Base-by-base conservation (phyloP, 2,113 vertebrate genomes). In the Nicator chloris region DNA sequence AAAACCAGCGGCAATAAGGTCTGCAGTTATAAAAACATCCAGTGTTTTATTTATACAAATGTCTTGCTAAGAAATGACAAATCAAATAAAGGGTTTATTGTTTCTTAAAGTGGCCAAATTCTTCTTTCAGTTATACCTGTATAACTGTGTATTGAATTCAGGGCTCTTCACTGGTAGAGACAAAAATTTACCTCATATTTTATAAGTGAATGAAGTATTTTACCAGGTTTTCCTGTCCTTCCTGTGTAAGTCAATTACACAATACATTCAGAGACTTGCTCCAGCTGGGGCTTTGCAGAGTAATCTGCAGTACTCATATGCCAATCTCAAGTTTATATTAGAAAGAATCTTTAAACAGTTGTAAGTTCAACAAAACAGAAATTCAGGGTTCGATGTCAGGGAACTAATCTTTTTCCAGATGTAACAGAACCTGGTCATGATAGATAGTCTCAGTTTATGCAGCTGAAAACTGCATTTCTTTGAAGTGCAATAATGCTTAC, bases 371-470 rank as follows among this genome's bases (percentile, higher is more conserved):
- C 88, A 88, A 95, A 96, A 88, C 86, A 93, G 81, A 93, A 94
- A 88, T 80, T 82, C 84, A 69, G 69, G 27, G 27, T 87, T 96
- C 1, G 0, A 31, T 92, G 92, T 94, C 93, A 92, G 64, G 68
- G 93, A 93, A 96, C 93, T 92, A 86, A 93, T 95, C 93, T 73
- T 96, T 59, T 80, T 80, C 85, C 94, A 88, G 63, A 60, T 94
- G 87, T 63, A 77, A 54, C 39, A 88, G n/a, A 80, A 77, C 69
- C 63, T 68, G 27, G 17, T 73, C 79, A 73, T 81, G 7, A 2
- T 44, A 94, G 63, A 95, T 53, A 24, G 70, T 72, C 44, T 93
- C 64, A 70, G 75, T 96, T 93, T 85, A 66, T 77, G 82, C 54
- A 90, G 79, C 87, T 91, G 71, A 96, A 95, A 92, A 77, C 59